Evolutionary conservation across 2,888 invertebrate species (phyloP), one percentile per base, ranked within the genome.

Genomic region (Tetragnatha montana): DNA sequence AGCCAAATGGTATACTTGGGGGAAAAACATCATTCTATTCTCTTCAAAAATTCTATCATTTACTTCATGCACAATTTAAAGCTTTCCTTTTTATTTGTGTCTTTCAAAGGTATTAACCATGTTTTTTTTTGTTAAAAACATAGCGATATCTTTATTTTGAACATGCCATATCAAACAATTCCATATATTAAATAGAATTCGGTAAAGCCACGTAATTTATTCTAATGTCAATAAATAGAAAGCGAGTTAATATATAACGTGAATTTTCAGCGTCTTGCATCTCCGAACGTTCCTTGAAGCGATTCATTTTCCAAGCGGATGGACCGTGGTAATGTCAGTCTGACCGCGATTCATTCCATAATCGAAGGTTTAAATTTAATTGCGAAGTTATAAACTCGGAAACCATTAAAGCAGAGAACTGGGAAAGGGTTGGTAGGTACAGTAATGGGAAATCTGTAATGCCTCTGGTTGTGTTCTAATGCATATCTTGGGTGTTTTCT

Each of bases 341-440:
- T n/a, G 22, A 51, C 17, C 71, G 73, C 50, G n/a, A 73, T 68
- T 75, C 86, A 51, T 21, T 79, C 70, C 60, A 21, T 80, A 80
- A 86, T 80, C 73, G 73, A 80, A 86, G 86, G 86, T 86, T 86
- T 86, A 80, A 86, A 86, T 86, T 86, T 86, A 86, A 86, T 80
- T 86, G 86, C 86, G 71, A 51, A 86, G 80, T 86, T 86, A 80
- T 86, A 10, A 17, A 60, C 60, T 86, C 19, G 35, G 68, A 73
- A 35, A 60, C 71, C 47, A 60, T 35, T 50, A 50, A 21, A 78
- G 78, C 70, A 49, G 10, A 22, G 73, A 73, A 82, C 60, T 60
- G 14, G 17, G 14, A 12, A 60, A 60, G 60, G 60, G 60, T 60
- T 8, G 60, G 14, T 60, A 12, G 14, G 60, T 1, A 14, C 12